phyloP scores from a whole-genome alignment of 2,113 vertebrate genomes.

The Aleadryas rufinucha region DNA sequence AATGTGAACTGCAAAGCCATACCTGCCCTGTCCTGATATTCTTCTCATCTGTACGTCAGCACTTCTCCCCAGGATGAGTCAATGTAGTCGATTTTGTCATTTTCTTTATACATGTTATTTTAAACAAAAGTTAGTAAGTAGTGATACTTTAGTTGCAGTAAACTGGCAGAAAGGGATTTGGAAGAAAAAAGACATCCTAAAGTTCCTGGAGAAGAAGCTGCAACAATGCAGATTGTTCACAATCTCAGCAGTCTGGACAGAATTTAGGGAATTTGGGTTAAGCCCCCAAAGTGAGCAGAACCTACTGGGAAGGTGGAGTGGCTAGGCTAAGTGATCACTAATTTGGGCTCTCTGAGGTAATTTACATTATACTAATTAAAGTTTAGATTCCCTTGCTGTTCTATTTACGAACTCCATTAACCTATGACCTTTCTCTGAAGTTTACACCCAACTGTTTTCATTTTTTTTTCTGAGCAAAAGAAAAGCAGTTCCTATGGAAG shows the following conservation, averaged over 20 bases:
- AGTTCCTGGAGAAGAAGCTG: not conserved
- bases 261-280: conserved; percentile 50
- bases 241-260: not conserved
- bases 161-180: not conserved
- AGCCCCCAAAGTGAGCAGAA: conserved; percentile 19
- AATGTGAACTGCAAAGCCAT: not conserved
- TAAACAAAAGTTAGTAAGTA: not conserved
- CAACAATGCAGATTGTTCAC: not conserved
- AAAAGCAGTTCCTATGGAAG: conserved; percentile 21
- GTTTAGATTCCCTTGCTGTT: conserved; percentile 49
- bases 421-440: conserved; percentile 45
- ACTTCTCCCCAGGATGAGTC: not conserved
- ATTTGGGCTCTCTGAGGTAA: conserved; percentile 52
- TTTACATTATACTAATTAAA: conserved; percentile 54
- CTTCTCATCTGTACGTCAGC: not conserved
- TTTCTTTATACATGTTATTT: not conserved
- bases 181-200: not conserved
- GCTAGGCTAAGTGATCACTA: conserved; percentile 40
- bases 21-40: not conserved
- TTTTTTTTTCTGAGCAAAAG: not conserved
- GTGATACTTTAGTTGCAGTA: not conserved
- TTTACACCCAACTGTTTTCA: conserved; percentile 26
- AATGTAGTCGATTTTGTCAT: not conserved
- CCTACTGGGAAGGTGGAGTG: conserved; percentile 24
- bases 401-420: conserved; percentile 53